Base-by-base conservation (phyloP, 2,888 invertebrate genomes). In the Orchesellides sinensis region DNA sequence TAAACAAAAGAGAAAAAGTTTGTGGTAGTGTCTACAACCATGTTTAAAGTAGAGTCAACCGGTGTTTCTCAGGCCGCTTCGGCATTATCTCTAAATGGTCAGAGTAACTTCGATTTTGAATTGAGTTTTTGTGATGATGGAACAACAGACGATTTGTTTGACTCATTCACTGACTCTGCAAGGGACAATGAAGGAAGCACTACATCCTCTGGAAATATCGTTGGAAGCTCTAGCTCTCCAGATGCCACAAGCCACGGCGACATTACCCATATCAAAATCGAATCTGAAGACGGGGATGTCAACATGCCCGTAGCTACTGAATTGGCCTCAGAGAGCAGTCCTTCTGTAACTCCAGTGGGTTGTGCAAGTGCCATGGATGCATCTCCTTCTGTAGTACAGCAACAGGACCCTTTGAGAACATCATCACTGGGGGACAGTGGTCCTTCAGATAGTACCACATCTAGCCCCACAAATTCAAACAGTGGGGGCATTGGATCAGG, bases 41-140 rank as follows among this genome's bases (percentile, higher is more conserved):
- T 88, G 88, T 88, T 88, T 66, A 88, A 88, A 85, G 88, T 88
- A 19, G 88, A 88, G 54, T 74, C 87, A 47, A 85, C 83, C 45
- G 84, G 86, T 66, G 85, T 85, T 27, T 83, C 87, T 56, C 80
- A 84, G 59, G 56, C 72, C 32, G 70, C 77, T 10, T 74, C 85
- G 12, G 56, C 82, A n/a, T 75, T 87, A 12, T 84, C 87, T 4
- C 65, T 83, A 19, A 85, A 80, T 54, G 70, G 83, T n/a, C 80
- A 72, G 45, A 86, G 77, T 73, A 87, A 86, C 69, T 88, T 88
- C 77, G 88, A 88, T 68, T 88, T 88, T 68, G 88, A 86, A 59
- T 84, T 88, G 23, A 88, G 87, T 84, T 88, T 88, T 73, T 88
- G 88, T 80, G 88, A 88, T 82, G 87, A 88, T 72, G 88, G 87